phyloP scores from a whole-genome alignment of 2,888 invertebrate species.

The Tridacna gigas region DNA sequence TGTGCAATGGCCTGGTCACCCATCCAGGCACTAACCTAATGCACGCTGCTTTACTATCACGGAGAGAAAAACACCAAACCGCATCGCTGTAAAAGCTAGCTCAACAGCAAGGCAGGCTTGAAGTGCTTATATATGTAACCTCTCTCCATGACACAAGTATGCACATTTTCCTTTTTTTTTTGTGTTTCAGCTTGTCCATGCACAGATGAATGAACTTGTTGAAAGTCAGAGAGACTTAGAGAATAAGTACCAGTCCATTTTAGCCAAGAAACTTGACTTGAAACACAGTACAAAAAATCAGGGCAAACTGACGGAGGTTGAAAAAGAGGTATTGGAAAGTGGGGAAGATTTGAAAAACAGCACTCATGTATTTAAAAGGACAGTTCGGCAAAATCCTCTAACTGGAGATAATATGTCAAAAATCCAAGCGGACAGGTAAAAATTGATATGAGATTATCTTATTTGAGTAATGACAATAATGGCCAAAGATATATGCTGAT shows the following conservation, averaged over 20 bases:
- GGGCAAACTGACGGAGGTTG: slow-evolving; percentile 72
- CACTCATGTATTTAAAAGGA: slow-evolving; percentile 82
- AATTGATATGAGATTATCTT: too few species aligned
- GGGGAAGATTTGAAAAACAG: slow-evolving; percentile 81
- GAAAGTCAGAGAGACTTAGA: slow-evolving; percentile 81
- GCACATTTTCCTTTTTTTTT: neutral
- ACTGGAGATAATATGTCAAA: slow-evolving; percentile 83
- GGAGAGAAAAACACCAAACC: too few species aligned
- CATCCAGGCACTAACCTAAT: too few species aligned
- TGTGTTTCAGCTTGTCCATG: slow-evolving; percentile 79
- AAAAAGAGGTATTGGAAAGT: slow-evolving; percentile 72
- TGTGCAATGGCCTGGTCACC: too few species aligned
- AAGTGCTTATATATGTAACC: too few species aligned
- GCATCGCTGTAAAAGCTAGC: too few species aligned
- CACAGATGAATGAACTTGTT: slow-evolving; percentile 80
- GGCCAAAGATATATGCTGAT: too few species aligned
- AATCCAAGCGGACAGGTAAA: slow-evolving; percentile 83
- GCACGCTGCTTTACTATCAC: too few species aligned
- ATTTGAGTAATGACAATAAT: too few species aligned
- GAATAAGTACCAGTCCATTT: slow-evolving; percentile 78
- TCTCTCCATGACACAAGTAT: too few species aligned
- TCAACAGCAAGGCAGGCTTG: too few species aligned
- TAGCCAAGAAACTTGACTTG: slow-evolving; percentile 77
- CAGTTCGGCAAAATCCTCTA: slow-evolving; percentile 82
- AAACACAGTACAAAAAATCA: slow-evolving; percentile 71